A percentile compares a stretch with the other conserved stretches of the same genome.
These are phyloP conservation scores for Yoshiicerus persimilis DNA, from an alignment of 1,140 invertebrate genomes.

Conservation along the genomic window DNA sequence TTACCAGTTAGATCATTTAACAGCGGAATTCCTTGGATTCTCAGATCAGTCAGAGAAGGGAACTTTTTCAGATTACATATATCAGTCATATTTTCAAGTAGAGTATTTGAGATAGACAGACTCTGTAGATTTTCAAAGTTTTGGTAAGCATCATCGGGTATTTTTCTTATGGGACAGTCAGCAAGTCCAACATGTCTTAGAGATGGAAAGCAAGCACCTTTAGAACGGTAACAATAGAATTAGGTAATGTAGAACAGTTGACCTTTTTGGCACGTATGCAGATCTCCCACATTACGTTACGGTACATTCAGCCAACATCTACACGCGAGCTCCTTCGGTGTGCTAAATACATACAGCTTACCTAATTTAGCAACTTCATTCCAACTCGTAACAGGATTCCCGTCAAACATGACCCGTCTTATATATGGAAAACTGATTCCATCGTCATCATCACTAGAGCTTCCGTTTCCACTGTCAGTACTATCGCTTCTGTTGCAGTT, in stretches of 20 bases:
- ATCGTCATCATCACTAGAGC: slow-evolving; percentile 46
- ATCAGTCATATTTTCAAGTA: slow-evolving; percentile 80
- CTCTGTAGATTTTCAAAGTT: slow-evolving; percentile 69
- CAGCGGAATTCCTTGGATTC: slow-evolving; percentile 47
- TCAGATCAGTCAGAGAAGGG: slow-evolving; percentile 62
- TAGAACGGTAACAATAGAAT: background rate
- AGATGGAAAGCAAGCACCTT: slow-evolving; percentile 67
- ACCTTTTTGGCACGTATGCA: background rate
- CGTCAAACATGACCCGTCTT: slow-evolving; percentile 50
- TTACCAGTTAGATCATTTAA: slow-evolving; percentile 47
- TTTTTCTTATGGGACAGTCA: slow-evolving; percentile 70
- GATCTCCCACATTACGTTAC: background rate
- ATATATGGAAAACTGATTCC: slow-evolving; percentile 45
- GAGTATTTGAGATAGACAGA: slow-evolving; percentile 81
- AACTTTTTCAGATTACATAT: slow-evolving; percentile 80
- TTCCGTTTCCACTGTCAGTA: slow-evolving; percentile 47
- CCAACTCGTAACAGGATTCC: slow-evolving; percentile 78
- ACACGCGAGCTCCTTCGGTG: background rate
- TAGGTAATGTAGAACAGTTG: background rate
- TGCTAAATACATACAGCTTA: background rate
- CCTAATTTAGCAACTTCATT: slow-evolving; percentile 79
- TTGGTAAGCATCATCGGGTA: slow-evolving; percentile 59
- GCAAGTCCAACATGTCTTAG: slow-evolving; percentile 80
- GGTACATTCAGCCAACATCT: background rate
- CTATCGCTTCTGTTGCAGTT: slow-evolving; percentile 59